Conservation (phyloP, 2,797 vertebrate species). For the Xiphorhynchus erythropygius region DNA sequence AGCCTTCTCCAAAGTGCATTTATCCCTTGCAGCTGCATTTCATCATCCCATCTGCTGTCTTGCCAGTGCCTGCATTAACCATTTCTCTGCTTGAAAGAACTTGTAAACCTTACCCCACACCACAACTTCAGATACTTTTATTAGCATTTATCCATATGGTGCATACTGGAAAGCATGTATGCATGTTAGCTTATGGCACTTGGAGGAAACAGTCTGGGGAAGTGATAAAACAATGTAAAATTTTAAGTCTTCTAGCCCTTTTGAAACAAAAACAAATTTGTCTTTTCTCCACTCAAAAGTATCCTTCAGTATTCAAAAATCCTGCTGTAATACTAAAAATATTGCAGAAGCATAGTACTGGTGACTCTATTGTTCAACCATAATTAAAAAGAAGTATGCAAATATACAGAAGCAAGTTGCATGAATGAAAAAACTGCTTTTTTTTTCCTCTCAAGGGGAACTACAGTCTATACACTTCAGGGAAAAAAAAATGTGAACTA, state of each 20-base stretch:
- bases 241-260: neutral
- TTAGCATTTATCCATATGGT: neutral
- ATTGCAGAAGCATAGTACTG: neutral
- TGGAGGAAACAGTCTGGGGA: neutral
- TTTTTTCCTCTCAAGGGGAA: neutral
- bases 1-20: conserved; percentile 25
- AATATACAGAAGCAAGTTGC: neutral
- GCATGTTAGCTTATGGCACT: neutral
- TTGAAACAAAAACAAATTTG: neutral
- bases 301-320: neutral
- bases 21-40: conserved; percentile 61
- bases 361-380: neutral
- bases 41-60: conserved; percentile 52
- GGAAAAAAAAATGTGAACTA: neutral
- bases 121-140: neutral
- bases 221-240: neutral
- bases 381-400: neutral
- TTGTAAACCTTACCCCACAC: neutral
- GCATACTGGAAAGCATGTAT: neutral
- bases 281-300: neutral
- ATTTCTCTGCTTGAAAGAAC: neutral
- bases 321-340: neutral
- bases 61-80: neutral
- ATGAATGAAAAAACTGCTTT: neutral
- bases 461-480: neutral